Evolutionary conservation across 2,888 invertebrate species (phyloP).

Genomic region (Drosophila recens): DNA sequence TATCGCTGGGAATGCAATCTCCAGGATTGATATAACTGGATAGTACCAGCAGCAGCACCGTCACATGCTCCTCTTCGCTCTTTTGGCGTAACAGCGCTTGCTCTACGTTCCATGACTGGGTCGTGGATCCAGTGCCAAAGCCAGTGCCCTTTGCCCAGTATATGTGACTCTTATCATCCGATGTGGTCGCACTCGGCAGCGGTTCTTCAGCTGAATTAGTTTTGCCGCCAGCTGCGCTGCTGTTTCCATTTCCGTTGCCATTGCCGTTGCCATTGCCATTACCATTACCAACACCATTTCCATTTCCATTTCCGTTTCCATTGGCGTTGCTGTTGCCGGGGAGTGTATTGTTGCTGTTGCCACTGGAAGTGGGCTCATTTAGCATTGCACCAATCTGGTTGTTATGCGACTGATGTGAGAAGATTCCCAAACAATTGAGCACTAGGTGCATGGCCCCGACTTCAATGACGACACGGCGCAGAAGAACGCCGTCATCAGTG

Average conservation of each 20-base stretch:
- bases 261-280: conserved; percentile 36
- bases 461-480: conserved; percentile 92
- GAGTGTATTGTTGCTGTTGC: conserved; percentile 22
- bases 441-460: conserved; percentile 94
- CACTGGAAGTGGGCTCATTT: conserved; percentile 45
- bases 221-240: conserved; percentile 28
- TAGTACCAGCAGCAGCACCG: conserved; percentile 92
- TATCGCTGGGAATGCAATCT: conserved; percentile 85
- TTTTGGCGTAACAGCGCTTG: conserved; percentile 95
- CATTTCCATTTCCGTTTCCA: conserved; percentile 32
- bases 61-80: conserved; percentile 97
- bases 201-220: conserved; percentile 72
- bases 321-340: conserved; percentile 26
- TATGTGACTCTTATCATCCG: conserved; percentile 90
- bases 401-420: conserved; percentile 91
- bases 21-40: conserved; percentile 95
- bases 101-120: conserved; percentile 98
- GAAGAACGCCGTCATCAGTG: conserved; percentile 90
- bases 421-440: conserved; percentile 94
- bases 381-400: conserved; percentile 83
- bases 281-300: conserved; percentile 23
- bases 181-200: conserved; percentile 82
- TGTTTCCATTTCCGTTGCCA: conserved; percentile 20
- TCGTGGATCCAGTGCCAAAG: conserved; percentile 97
- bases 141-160: conserved; percentile 99